A percentile compares a stretch with the other conserved stretches of the same genome.
Conservation (phyloP, 2,888 invertebrate species). For the Orgyia antiqua region DNA sequence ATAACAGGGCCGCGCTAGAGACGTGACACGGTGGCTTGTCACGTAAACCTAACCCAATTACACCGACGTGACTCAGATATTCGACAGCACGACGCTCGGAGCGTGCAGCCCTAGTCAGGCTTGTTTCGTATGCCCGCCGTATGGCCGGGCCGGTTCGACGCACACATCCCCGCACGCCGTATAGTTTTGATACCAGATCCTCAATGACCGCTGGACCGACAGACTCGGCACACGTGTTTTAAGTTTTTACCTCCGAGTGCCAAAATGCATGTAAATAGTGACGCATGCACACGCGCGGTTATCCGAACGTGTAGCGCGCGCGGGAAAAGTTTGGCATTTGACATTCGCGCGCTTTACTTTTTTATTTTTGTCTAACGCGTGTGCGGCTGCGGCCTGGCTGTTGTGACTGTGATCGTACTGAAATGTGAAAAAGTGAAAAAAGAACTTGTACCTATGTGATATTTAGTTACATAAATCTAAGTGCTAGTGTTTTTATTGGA, state of each 20-base stretch:
- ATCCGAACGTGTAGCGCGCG: constrained; percentile 44
- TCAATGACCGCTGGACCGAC: constrained; percentile 83
- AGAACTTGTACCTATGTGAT: constrained; percentile 15
- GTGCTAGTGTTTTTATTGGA: constrained; percentile 24
- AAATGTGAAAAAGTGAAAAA: constrained; percentile 22
- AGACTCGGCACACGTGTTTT: constrained; percentile 78
- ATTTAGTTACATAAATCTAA: constrained; percentile 13
- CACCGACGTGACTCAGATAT: constrained; percentile 64
- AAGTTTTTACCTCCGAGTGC: constrained; percentile 45
- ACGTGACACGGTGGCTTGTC: constrained; percentile 61
- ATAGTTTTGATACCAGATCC: constrained; percentile 66
- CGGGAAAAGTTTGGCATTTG: constrained; percentile 52
- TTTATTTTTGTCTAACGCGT: constrained; percentile 30
- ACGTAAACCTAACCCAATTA: constrained; percentile 77
- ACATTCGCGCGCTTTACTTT: constrained; percentile 44
- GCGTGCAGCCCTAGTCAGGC: constrained; percentile 36
- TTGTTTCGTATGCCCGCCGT: constrained; percentile 70
- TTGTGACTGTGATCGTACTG: constrained; percentile 26
- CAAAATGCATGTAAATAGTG: constrained; percentile 66
- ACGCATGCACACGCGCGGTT: constrained; percentile 47
- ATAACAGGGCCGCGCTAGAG: constrained; percentile 34
- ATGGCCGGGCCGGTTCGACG: constrained; percentile 59
- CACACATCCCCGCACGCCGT: constrained; percentile 59
- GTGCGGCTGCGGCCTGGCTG: constrained; percentile 20
- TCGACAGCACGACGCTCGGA: constrained; percentile 47